phyloP scores from a whole-genome alignment of 2,888 invertebrate genomes.

The Petrolisthes manimaculis region DNA sequence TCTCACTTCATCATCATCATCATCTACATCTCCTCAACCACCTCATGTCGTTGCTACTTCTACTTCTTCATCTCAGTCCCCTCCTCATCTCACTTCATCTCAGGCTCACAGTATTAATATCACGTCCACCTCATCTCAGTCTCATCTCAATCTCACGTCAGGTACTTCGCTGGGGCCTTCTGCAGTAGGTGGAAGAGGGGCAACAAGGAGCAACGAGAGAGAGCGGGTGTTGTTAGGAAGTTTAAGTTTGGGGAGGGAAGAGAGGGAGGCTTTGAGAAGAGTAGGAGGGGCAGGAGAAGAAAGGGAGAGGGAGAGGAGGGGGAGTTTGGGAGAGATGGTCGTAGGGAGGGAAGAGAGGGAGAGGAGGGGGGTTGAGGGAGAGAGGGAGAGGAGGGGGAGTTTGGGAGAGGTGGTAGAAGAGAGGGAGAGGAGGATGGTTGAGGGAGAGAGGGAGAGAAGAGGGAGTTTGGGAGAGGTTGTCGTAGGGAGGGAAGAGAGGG shows the following conservation, averaged over 20 bases:
- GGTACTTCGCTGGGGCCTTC: neutral
- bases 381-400: neutral
- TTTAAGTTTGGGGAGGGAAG: neutral
- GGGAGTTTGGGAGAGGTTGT: neutral
- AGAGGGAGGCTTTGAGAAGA: neutral
- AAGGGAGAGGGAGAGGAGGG: neutral
- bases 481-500: too few relatives aligned
- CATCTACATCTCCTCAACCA: neutral
- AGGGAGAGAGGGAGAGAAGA: neutral
- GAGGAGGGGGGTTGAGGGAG: neutral
- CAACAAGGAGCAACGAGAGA: too few relatives aligned
- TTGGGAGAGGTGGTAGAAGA: neutral
- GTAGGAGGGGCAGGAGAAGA: neutral
- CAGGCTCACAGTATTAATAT: neutral
- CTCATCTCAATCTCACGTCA: neutral
- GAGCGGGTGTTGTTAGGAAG: too few relatives aligned
- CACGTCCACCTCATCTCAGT: neutral
- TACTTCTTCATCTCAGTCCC: neutral
- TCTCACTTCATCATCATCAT: neutral
- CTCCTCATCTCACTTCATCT: neutral
- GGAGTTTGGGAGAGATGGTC: neutral
- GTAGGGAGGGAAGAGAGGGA: slow-evolving; percentile 18
- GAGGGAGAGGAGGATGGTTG: neutral
- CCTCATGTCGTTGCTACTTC: neutral
- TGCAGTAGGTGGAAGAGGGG: neutral